Evolutionary conservation across 2,113 vertebrate genomes (phyloP), one percentile per base, ranked within the genome.

Genomic region (Columbina picui): DNA sequence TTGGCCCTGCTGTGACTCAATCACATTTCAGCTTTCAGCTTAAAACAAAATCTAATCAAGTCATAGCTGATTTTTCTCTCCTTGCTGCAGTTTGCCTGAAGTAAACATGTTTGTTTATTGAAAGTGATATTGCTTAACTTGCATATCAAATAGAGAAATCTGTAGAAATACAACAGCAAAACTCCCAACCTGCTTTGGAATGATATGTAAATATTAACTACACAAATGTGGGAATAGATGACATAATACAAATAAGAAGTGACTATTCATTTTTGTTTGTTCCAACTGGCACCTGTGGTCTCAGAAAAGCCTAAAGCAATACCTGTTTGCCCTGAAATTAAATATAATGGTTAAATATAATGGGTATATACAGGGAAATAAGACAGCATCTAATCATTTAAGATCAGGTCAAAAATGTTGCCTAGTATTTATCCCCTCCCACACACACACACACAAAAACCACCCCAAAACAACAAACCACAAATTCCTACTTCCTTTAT

Each of bases 21-120:
- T 84, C 73, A 83, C 76, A 65, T 82, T 69, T 38, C 43, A 73
- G 22, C 39, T 93, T 84, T 84, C 53, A 89, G 29, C 30, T 87
- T 89, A 79, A 87, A 60, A 49, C 20, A 67, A 92, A 93, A 82
- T 82, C 73, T 73, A 87, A 91, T 89, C 77, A 84, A 82, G 65
- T 69, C 59, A 79, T 12, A 69, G 45, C n/a, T 73, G 61, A 61
- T 55, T 41, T 77, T 89, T 57, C 21, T 14, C 19, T 67, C 65
- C 55, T 69, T 87, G 73, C 20, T 84, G 45, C 65, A 70, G 36
- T 75, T 75, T 73, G 70, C n/a, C 45, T 83, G 67, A 91, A 75
- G 65, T 50, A 93, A 77, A 68, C 11, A 41, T 21, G 14, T 69
- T 86, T 81, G n/a, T 83, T 89, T 96, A 64, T 45, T 79, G 73